Base-by-base conservation (phyloP, 30 jellyfish, hydroid and myxozoan genomes). In the Turritopsis dohrnii region DNA sequence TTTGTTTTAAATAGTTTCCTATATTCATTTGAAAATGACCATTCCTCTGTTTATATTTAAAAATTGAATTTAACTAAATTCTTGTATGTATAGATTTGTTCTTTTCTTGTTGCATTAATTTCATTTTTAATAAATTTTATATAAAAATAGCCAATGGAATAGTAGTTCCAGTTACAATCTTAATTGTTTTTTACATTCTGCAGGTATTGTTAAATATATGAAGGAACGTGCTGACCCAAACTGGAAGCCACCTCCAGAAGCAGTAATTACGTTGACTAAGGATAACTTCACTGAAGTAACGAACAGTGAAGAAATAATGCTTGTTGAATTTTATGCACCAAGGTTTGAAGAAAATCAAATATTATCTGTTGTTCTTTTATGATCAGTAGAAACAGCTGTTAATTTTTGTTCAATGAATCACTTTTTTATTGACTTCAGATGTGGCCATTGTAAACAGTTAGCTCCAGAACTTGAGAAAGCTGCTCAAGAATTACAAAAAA, bases 401-500 rank as follows among this genome's bases (percentile, higher is more conserved):
- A 60, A 18, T 60, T 18, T 21, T 60, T 60, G 21, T 18, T 18
- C 19, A 60, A 0, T 23, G 0, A 18, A 18, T 60, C 73, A 60
- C 21, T 60, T 0, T 60, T 23, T 21, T 74, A 28, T 83, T 71
- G 13, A 28, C 29, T 81, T 16, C 29, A 94, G 99, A 95, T 94
- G 99, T 86, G 99, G 99, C 1, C 99, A 94, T 75, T 94, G 99
- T 76, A 94, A 94, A 72, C 75, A 82, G 54, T 83, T 94, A 23
- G 99, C 97, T 8, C 99, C 99, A 79, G 96, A 83, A 54, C 95
- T 90, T 76, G 99, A 94, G 74, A 94, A 94, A 82, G 99, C 99
- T 41, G 99, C 97, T n/a, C 81, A 82, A 52, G 83, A 52, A 20
- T 66, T 94, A 29, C 87, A 94, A 72, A 80, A 75, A 20, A 82